These are phyloP conservation scores for Linnaemya tessellans DNA, from an alignment of 2,888 invertebrate species.

Conservation along the genomic window DNA sequence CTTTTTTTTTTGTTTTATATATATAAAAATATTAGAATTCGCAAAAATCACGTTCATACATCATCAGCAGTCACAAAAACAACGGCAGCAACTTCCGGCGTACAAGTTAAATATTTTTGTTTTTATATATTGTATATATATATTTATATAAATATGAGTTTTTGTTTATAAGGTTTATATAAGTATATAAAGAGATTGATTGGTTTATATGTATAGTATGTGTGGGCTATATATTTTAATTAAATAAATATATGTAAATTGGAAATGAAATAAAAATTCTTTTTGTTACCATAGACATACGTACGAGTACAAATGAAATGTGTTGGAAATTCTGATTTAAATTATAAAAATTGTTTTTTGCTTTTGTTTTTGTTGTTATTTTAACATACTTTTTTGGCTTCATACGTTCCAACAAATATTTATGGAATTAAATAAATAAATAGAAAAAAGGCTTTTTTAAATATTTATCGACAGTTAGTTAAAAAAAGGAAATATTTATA, in stretches of 20 bases:
- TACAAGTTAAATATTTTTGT: conserved; percentile 56
- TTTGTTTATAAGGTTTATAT: conserved; percentile 15
- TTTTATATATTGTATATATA: conserved; percentile 24
- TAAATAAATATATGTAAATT: conserved; percentile 42
- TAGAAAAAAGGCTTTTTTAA: neutral
- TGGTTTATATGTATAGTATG: conserved; percentile 9
- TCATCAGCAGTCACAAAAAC: conserved; percentile 72
- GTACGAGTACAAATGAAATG: conserved; percentile 29
- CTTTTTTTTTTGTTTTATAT: neutral
- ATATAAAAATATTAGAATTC: conserved; percentile 61
- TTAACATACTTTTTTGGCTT: neutral
- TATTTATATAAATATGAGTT: conserved; percentile 3
- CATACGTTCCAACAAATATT: conserved; percentile 45
- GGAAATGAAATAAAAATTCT: conserved; percentile 5
- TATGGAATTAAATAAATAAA: conserved; percentile 1
- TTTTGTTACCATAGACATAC: conserved; percentile 4
- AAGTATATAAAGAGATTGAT: conserved; percentile 30
- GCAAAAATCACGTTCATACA: conserved; percentile 68
- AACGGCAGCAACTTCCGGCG: conserved; percentile 71
- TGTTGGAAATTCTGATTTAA: conserved; percentile 9
- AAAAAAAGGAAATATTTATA: conserved; percentile 4
- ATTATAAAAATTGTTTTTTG: neutral
- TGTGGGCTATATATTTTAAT: conserved; percentile 59
- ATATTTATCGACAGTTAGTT: conserved; percentile 33
- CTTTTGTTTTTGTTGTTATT: neutral